Base-by-base conservation (phyloP, 1,140 invertebrate genomes). In the Aethina tumida region DNA sequence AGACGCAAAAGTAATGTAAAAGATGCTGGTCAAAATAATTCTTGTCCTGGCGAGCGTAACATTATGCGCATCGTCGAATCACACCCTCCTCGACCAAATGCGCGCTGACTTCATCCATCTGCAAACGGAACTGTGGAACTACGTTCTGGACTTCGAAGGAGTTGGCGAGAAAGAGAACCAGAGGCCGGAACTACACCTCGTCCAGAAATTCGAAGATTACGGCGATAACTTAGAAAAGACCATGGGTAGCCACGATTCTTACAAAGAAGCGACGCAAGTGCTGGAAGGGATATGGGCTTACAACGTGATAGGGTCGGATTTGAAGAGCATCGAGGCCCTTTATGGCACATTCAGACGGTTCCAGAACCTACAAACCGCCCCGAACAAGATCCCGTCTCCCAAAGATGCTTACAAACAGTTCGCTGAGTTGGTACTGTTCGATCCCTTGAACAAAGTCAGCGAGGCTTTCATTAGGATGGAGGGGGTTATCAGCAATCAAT, bases 291-390 rank as follows among this genome's bases (percentile, higher is more conserved):
- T 73, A 1, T 78, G 73, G 73, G 39, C 70, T 7, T 78, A 74
- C 68, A 63, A 60, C 4, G 63, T 64, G 16, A 60, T 69, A 1
- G 56, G 66, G 13, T 57, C 65, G 3, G 73, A 76, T 45, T 41
- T 74, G 31, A 56, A 61, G n/a, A 53, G 58, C 0, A 62, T 80
- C 6, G 67, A 74, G 19, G 69, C 68, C 0, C 52, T 76, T 6
- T 81, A 79, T 47, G 64, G 65, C 41, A 66, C 66, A 3, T 80
- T 79, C 46, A 49, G 73, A 2, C 57, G 68, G 31, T 72, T 75
- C 46, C 64, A 72, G 48, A 64, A 58, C 45, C 64, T 65, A 41
- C 68, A 67, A 52, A 69, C 60, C 25, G 55, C 29, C 16, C 59
- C 64, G 6, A 64, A 62, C 2, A 44, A 56, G 10, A 62, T 64